phyloP scores from a whole-genome alignment of 2,797 vertebrate genomes.

The Sebastes hopkinsi region DNA sequence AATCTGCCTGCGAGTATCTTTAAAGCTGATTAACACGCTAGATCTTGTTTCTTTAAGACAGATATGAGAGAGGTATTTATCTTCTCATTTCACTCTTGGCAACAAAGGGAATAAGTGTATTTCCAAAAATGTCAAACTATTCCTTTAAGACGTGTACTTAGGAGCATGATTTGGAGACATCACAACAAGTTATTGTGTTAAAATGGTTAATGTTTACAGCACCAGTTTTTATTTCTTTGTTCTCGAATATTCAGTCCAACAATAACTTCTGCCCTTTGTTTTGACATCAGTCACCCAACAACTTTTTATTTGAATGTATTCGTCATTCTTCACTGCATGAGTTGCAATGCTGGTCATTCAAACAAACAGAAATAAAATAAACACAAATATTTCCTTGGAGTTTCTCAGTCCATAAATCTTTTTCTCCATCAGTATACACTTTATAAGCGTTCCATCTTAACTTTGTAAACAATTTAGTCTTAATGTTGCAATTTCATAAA shows the following conservation, averaged over 20 bases:
- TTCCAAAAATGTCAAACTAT: neutral
- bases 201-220: neutral
- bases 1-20: neutral
- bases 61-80: neutral
- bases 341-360: neutral
- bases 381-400: neutral
- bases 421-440: neutral
- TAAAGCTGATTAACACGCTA: neutral
- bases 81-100: neutral
- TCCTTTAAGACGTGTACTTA: neutral
- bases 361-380: neutral
- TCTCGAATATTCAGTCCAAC: neutral
- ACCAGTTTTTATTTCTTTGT: neutral
- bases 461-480: constrained; percentile 6
- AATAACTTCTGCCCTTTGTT: neutral
- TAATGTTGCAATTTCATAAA: neutral
- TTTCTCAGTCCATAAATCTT: neutral
- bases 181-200: neutral
- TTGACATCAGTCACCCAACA: neutral
- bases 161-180: neutral
- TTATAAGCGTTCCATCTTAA: neutral
- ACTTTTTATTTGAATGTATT: neutral
- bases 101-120: neutral
- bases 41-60: neutral
- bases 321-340: neutral